Evolutionary conservation across 2,888 invertebrate species (phyloP), one percentile per base, ranked within the genome.

Genomic region (Rhaphigaster nebulosa): DNA sequence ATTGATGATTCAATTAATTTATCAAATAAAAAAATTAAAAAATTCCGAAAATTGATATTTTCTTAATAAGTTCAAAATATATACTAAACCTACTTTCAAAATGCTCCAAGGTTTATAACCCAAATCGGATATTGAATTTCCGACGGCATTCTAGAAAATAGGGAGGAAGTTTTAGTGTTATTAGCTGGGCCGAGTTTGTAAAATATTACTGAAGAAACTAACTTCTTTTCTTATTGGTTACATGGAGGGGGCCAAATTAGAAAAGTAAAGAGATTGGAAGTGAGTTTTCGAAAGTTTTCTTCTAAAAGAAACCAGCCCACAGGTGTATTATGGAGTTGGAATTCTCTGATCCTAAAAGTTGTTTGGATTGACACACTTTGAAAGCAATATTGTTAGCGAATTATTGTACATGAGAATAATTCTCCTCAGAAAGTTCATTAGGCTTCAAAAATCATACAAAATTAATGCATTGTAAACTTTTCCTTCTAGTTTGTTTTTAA

Each of bases 261-360:
- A 84, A 84, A 84, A 84, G 84, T 84, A 84, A 84, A 84, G 84
- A 84, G 84, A 84, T 41, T 84, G 84, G 84, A 45, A 84, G 84
- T 84, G 84, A 50, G 84, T 84, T 84, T 84, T 15, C 3, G n/a
- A 84, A 84, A 84, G n/a, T 84, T 84, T 84, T n/a, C 45, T 4
- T 41, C 84, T 45, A 50, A 84, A 84, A 84, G 84, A 50, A 84
- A 50, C n/a, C 84, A n/a, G 84, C 45, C 84, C 84, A n/a, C 84
- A 84, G 84, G 45, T 84, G 84, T 50, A 76, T 76, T 76, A 76
- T 76, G 38, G 34, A 76, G 84, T 26, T 84, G 45, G 84, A 41
- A 84, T 45, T 84, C 13, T 50, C 45, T n/a, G 41, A 15, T 15
- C 84, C 34, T 38, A 5, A 23, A 4, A 38, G 20, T 13, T 20